These are phyloP conservation scores for Nannoperca obscura DNA, from an alignment of 2,797 vertebrate genomes.

Conservation along the genomic window DNA sequence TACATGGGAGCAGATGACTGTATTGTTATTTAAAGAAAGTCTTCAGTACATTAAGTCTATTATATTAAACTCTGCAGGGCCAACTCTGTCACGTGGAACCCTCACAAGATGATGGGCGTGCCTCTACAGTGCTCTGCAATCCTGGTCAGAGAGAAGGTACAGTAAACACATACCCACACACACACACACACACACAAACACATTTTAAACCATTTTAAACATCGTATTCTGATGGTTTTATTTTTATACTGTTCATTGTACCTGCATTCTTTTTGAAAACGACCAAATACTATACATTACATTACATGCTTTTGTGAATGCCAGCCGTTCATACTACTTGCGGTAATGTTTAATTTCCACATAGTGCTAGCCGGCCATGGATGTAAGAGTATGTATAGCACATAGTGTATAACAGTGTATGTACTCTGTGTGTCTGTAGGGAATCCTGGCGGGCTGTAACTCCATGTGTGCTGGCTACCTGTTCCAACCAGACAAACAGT, in stretches of 20 bases:
- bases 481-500: constrained; percentile 99
- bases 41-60: background rate
- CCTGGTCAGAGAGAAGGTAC: constrained; percentile 97
- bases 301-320: background rate
- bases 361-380: too few relatives aligned
- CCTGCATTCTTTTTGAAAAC: background rate
- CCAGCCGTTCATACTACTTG: background rate
- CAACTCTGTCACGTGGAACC: constrained; percentile 85
- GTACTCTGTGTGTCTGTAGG: constrained; percentile 79
- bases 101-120: constrained; percentile 99
- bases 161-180: background rate
- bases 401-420: background rate
- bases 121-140: constrained; percentile 97
- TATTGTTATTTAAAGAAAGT: background rate
- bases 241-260: background rate
- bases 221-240: background rate
- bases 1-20: background rate
- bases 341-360: background rate
- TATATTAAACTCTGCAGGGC: constrained; percentile 64
- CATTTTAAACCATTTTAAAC: background rate
- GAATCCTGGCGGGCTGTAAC: constrained; percentile 95
- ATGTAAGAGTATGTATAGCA: background rate
- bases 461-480: constrained; percentile 99
- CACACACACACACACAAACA: constrained; percentile 14
- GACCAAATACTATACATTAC: background rate